Evolutionary conservation across 37 sponge, comb jelly and placozoan genomes (phyloP).

Genomic region (Cladorhizidae sp.): DNA sequence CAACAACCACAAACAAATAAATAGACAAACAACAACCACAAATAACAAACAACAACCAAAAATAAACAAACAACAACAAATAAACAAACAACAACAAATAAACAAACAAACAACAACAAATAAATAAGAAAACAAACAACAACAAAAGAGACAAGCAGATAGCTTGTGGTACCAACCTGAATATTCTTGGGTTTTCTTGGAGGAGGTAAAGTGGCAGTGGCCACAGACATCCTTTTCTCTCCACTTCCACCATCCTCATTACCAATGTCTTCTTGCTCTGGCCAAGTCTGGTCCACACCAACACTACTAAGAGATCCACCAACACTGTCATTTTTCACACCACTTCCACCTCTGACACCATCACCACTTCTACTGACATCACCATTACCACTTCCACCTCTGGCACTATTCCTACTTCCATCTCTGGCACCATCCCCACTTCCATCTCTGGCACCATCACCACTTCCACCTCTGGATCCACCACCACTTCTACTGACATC

Average conservation of each 20-base stretch:
- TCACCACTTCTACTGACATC: too few species aligned
- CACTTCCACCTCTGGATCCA: neutral
- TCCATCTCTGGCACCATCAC: neutral
- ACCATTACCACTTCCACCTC: too few species aligned
- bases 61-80: neutral
- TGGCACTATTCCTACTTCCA: too few species aligned
- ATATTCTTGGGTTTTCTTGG: constrained; percentile 35
- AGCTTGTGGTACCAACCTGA: neutral
- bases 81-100: neutral
- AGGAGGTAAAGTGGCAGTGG: neutral
- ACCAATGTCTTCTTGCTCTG: neutral
- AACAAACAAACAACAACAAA: too few species aligned
- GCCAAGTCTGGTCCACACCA: neutral
- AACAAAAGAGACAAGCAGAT: too few species aligned
- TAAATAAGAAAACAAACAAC: too few species aligned
- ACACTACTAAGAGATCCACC: neutral
- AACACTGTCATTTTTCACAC: neutral
- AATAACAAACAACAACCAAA: too few species aligned
- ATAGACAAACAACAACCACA: neutral
- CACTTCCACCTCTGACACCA: neutral
- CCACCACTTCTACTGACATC: too few species aligned
- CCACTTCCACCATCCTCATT: neutral
- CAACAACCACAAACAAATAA: neutral
- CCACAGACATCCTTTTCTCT: neutral
- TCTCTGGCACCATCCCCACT: too few species aligned